These are phyloP conservation scores for Batillaria attramentaria DNA, from an alignment of 1,140 invertebrate species.

Conservation along the genomic window DNA sequence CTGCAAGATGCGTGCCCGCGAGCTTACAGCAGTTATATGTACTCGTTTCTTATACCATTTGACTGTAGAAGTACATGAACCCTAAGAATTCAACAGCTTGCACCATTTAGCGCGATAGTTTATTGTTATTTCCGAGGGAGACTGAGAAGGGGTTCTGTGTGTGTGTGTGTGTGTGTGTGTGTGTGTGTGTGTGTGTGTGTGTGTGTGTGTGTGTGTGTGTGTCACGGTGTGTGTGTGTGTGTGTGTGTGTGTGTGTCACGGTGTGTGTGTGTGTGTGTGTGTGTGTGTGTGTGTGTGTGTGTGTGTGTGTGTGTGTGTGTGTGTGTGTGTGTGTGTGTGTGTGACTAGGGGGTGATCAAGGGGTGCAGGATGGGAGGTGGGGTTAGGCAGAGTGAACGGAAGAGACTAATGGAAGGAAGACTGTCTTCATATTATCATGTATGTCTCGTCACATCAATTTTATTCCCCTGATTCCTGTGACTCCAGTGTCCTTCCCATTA, in stretches of 20 bases:
- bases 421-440: too few species aligned
- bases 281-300: background rate
- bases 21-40: background rate
- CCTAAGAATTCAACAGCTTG: background rate
- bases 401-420: conserved; percentile 37
- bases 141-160: background rate
- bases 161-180: conserved; percentile 6
- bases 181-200: background rate
- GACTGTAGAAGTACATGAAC: background rate
- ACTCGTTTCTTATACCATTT: background rate
- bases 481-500: conserved; percentile 42
- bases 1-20: background rate
- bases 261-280: background rate
- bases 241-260: background rate
- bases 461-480: conserved; percentile 44
- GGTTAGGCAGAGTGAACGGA: background rate
- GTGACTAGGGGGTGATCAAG: background rate
- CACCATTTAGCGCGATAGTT: background rate
- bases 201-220: background rate
- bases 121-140: background rate
- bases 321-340: background rate
- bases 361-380: background rate
- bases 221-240: conserved; percentile 8
- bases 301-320: background rate
- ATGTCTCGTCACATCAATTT: too few species aligned